Percentiles rank a stretch among this genome's conserved stretches.
Evolutionary conservation across 2,113 vertebrate genomes (phyloP).

Genomic region (Urocitellus parryii): DNA sequence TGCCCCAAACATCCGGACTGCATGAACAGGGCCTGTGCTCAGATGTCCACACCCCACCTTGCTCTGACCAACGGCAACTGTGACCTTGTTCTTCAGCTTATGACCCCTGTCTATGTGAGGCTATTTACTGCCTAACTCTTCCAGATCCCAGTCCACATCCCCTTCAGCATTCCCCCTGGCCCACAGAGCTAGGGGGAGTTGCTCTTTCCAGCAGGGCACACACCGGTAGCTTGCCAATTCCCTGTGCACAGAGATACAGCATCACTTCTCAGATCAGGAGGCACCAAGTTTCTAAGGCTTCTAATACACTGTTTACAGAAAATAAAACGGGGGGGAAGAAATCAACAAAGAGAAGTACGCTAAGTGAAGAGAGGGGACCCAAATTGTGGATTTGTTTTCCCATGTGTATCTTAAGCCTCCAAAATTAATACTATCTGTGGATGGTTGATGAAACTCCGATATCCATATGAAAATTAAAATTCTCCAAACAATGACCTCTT

Average conservation of each 20-base stretch:
- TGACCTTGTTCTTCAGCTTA: not conserved
- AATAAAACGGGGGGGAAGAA: not conserved
- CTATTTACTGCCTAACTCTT: not conserved
- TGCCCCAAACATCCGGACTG: not conserved
- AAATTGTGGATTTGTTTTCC: not conserved
- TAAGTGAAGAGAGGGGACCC: accelerated
- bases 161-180: accelerated
- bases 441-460: not conserved
- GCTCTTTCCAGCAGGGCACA: too few species aligned
- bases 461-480: not conserved
- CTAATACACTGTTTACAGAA: not conserved
- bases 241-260: not conserved
- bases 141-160: not conserved
- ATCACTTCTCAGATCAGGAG: not conserved
- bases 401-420: not conserved
- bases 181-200: not conserved
- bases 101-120: not conserved
- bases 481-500: not conserved
- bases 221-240: not conserved
- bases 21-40: not conserved
- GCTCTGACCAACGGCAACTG: not conserved
- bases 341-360: not conserved
- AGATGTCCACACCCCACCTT: not conserved
- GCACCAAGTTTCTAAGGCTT: not conserved
- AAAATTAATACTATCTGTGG: not conserved